A percentile compares a stretch with the other conserved stretches of the same genome.
These are phyloP conservation scores for Sebastes itinus DNA, from an alignment of 2,797 vertebrate genomes.

Conservation along the genomic window DNA sequence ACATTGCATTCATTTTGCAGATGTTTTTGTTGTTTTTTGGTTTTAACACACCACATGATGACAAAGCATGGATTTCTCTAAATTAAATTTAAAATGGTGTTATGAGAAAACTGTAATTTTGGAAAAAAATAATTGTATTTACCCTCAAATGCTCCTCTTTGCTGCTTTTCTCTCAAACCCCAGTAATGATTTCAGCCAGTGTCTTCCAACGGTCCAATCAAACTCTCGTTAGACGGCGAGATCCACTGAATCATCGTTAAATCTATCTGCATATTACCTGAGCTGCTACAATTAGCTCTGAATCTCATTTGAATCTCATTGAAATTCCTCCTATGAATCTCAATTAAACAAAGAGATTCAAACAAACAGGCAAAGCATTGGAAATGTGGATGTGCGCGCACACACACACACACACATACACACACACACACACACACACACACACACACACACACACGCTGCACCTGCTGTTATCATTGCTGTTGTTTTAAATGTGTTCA, in stretches of 20 bases:
- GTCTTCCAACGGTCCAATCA: constrained; percentile 67
- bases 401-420: constrained; percentile 17
- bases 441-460: constrained; percentile 22
- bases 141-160: constrained; percentile 4
- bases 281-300: constrained; percentile 73
- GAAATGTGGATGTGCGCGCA: constrained; percentile 6
- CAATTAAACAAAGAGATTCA: constrained; percentile 72
- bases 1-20: neutral
- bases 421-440: constrained; percentile 23
- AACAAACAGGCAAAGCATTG: constrained; percentile 58
- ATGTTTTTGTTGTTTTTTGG: neutral
- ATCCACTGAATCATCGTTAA: constrained; percentile 77
- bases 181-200: constrained; percentile 59
- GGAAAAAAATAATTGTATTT: neutral
- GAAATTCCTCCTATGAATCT: constrained; percentile 75
- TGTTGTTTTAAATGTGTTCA: constrained; percentile 73
- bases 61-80: neutral
- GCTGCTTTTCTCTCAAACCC: constrained; percentile 15
- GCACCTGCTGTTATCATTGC: constrained; percentile 76
- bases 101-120: neutral
- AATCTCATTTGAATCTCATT: constrained; percentile 82
- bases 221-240: constrained; percentile 65
- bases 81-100: neutral
- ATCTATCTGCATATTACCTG: constrained; percentile 79
- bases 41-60: neutral